Evolutionary conservation across 2,797 vertebrate genomes (phyloP), one percentile per base, ranked within the genome.

Genomic region (Thaleichthys pacificus): DNA sequence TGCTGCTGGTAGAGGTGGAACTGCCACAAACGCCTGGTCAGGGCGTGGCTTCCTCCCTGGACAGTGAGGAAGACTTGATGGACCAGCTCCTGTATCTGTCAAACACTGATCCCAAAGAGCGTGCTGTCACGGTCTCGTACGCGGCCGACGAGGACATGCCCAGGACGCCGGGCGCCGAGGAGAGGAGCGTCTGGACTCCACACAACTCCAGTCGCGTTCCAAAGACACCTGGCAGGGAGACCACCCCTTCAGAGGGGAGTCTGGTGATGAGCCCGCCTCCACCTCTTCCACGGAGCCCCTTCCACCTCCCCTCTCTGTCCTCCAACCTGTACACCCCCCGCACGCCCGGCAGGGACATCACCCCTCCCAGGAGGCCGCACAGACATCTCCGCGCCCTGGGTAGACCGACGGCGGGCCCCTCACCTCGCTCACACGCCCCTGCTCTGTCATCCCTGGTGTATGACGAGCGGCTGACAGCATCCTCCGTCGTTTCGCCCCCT

Each of bases 81-180:
- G 82, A 86, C 51, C 89, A 91, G 75, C 82, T 90, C 63, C 35
- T 89, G 21, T 90, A 89, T 60, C 87, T 91, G 49, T 83, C 61
- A 22, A 72, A 72, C 32, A n/a, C 76, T 30, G 76, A 85, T 32
- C 47, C 80, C 66, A 66, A 9, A 77, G 86, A 0, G 77, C 87
- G 85, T 8, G 82, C 83, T 26, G 58, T 88, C 0, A 61, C 85
- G 60, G 84, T 85, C 66, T 93, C 91, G 56, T 90, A 88, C 5
- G 56, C 88, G 0, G 54, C 86, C 0, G 94, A 94, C 65, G 95
- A 95, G 73, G 95, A 96, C 77, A 91, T 93, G 54, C 96, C 96
- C 0, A 92, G 92, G 80, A 98, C 97, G 1, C 96, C 97, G 0
- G 96, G 91, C 47, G 89, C 92, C 78, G 95, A 95, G 72, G 95